Percentiles rank a stretch among this genome's conserved stretches.
Evolutionary conservation across 2,888 invertebrate species (phyloP).

Genomic region (Theretra japonica): DNA sequence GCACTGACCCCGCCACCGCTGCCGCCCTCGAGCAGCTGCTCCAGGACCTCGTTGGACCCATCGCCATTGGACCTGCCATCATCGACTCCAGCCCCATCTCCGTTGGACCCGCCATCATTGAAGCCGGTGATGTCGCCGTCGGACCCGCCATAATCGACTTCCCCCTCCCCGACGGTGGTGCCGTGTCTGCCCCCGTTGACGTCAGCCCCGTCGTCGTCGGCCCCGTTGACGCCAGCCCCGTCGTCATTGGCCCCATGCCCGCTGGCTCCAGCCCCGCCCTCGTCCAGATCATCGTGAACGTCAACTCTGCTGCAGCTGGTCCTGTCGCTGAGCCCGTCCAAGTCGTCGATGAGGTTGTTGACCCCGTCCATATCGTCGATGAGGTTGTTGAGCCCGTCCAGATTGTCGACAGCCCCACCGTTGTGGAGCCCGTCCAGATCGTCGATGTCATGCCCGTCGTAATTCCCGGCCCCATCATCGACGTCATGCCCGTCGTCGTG

Average conservation of each 20-base stretch:
- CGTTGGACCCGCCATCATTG: conserved; percentile 42
- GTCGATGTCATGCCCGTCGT: conserved; percentile 36
- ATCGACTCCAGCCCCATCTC: conserved; percentile 39
- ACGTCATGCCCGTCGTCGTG: conserved; percentile 39
- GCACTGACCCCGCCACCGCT: conserved; percentile 64
- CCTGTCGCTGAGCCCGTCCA: conserved; percentile 33
- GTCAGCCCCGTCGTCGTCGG: conserved; percentile 36
- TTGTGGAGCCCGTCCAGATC: conserved; percentile 34
- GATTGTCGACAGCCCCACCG: conserved; percentile 26
- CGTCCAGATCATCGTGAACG: conserved; percentile 58
- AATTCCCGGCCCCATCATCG: conserved; percentile 38
- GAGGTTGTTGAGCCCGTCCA: conserved; percentile 31
- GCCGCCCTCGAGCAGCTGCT: conserved; percentile 44
- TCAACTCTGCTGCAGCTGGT: conserved; percentile 43
- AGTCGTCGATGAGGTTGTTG: conserved; percentile 35
- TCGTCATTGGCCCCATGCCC: conserved; percentile 35
- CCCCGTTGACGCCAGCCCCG: conserved; percentile 20
- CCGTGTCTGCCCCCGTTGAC: conserved; percentile 33
- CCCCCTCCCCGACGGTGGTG: conserved; percentile 41
- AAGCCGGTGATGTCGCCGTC: conserved; percentile 30
- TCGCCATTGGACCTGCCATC: conserved; percentile 35
- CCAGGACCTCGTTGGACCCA: conserved; percentile 31
- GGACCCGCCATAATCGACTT: conserved; percentile 48
- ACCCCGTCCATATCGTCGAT: conserved; percentile 33
- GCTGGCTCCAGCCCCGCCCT: conserved; percentile 42